A percentile compares a stretch with the other conserved stretches of the same genome.
These are phyloP conservation scores for Dipodomys spectabilis DNA, from an alignment of 2,113 vertebrate genomes.

Conservation along the genomic window DNA sequence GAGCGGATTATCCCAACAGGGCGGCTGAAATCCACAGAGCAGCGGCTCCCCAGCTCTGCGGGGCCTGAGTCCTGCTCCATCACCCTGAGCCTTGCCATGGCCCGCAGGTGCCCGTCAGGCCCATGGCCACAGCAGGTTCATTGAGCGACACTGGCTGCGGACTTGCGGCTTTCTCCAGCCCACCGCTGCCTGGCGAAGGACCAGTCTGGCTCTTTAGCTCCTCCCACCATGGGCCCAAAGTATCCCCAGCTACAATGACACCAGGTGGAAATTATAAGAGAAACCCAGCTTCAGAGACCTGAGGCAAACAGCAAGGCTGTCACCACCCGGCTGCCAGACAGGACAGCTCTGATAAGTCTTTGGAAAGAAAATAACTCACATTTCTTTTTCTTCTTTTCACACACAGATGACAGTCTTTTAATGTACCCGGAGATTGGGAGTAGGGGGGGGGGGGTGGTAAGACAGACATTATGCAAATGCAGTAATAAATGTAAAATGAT, in stretches of 20 bases:
- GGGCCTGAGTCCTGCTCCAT: background rate
- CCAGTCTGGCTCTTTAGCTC: background rate
- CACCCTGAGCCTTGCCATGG: background rate
- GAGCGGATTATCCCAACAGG: background rate
- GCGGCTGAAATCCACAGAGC: background rate
- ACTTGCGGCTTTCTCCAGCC: background rate
- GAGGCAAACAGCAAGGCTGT: conserved; percentile 34
- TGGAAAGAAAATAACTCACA: conserved; percentile 16
- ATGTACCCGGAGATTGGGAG: conserved; percentile 70
- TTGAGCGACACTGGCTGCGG: background rate
- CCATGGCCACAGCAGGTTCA: conserved; percentile 52
- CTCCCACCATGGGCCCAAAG: background rate
- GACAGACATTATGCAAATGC: conserved; percentile 83
- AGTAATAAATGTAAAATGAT: conserved; percentile 87
- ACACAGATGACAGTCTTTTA: conserved; percentile 71
- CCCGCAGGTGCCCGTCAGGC: background rate
- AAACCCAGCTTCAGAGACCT: background rate
- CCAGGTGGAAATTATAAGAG: background rate
- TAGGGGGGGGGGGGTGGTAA: too few relatives aligned
- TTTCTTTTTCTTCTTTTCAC: background rate
- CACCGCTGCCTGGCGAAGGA: conserved; percentile 14
- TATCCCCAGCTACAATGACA: conserved; percentile 25
- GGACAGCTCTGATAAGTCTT: conserved; percentile 60
- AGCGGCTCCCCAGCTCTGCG: conserved; percentile 29
- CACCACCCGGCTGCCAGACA: conserved; percentile 33